These are phyloP conservation scores for Metellina segmentata DNA, from an alignment of 2,888 invertebrate species.

Conservation along the genomic window DNA sequence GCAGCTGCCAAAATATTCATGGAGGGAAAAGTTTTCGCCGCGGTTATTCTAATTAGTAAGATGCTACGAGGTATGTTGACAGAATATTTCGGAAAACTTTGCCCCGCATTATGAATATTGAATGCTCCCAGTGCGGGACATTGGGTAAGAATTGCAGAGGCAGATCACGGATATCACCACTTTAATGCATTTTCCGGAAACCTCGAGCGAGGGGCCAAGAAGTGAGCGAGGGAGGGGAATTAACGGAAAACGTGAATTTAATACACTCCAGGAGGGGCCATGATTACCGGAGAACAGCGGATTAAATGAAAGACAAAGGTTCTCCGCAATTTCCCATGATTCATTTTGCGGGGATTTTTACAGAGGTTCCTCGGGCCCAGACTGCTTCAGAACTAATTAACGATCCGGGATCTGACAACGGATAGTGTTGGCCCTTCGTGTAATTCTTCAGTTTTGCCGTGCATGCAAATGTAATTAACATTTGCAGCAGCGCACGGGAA, in stretches of 20 bases:
- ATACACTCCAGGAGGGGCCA: background rate
- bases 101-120: slow-evolving; percentile 67
- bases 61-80: slow-evolving; percentile 65
- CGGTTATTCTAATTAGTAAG: slow-evolving; percentile 68
- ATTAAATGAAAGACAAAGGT: slow-evolving; percentile 10
- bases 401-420: background rate
- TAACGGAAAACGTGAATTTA: slow-evolving; percentile 31
- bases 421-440: background rate
- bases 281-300: slow-evolving; percentile 7
- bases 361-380: background rate
- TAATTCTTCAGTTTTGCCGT: background rate
- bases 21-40: slow-evolving; percentile 58
- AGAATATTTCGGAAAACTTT: slow-evolving; percentile 61
- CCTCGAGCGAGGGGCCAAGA: background rate
- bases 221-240: slow-evolving; percentile 9
- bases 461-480: background rate
- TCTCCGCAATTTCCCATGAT: slow-evolving; percentile 6
- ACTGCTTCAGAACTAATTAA: slow-evolving; percentile 11
- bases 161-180: slow-evolving; percentile 42
- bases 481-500: background rate
- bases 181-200: slow-evolving; percentile 50
- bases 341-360: slow-evolving; percentile 8
- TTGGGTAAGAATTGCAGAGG: slow-evolving; percentile 45
- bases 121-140: slow-evolving; percentile 34
- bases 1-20: slow-evolving; percentile 55